Evolutionary conservation across 2,888 invertebrate genomes (phyloP), one percentile per base, ranked within the genome.

Genomic region (Archips xylosteana): DNA sequence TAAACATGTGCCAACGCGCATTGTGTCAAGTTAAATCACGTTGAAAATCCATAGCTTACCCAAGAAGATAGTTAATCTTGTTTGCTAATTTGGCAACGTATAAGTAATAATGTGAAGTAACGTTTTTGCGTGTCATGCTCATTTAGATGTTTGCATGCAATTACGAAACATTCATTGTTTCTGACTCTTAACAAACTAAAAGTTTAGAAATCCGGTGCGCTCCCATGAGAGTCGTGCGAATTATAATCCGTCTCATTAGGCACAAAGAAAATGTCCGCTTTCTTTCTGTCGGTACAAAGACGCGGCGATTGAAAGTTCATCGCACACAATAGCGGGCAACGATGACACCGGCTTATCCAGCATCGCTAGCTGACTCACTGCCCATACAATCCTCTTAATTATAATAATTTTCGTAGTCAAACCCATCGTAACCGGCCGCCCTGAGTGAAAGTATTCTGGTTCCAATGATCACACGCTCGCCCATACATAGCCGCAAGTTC

Each of bases 401-500:
- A 93, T 90, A 88, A 89, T 89, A 89, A 91, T 92, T 91, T 91
- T 89, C 84, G 79, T 90, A 89, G 86, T 84, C 88, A 87, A 89
- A 90, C 83, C 86, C 88, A 89, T 85, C 85, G 81, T 86, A 89
- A 89, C 88, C 83, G 83, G 79, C 81, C 80, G 83, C 75, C 1
- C 23, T 76, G 81, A 92, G 94, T 91, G 94, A 94, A 94, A 94
- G 94, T 93, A 91, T 91, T 90, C 89, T 91, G 87, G 89, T 90
- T 89, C 81, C 78, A 80, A 82, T 90, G 89, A 90, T 91, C 89
- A 89, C 88, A 89, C 85, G 87, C 83, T 84, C 83, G 83, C 76
- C 75, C 85, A 64, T 65, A 51, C 83, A 83, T 85, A 82, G 86
- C 84, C 80, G 86, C 92, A 94, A 93, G 94, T 94, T 94, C 94